phyloP scores from a whole-genome alignment of 2,888 invertebrate genomes.

The Zygogramma bicolorata region DNA sequence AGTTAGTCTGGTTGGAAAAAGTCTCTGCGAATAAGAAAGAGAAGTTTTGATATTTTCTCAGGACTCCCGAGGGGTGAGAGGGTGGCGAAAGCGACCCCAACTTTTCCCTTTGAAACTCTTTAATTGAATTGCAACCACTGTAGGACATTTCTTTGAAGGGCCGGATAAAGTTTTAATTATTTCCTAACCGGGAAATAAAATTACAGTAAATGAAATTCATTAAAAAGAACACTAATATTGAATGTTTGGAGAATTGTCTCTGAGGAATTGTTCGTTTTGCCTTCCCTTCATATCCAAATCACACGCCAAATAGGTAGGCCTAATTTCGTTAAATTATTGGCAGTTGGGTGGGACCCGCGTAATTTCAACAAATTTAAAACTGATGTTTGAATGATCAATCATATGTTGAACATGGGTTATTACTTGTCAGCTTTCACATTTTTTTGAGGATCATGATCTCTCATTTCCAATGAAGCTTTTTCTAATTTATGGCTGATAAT shows the following conservation, averaged over 20 bases:
- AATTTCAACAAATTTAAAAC: no score
- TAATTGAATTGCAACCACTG: slow-evolving; percentile 64
- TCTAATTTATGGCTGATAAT: no score
- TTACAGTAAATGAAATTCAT: slow-evolving; percentile 58
- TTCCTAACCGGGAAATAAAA: slow-evolving; percentile 56
- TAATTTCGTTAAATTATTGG: no score
- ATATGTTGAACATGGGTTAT: no score
- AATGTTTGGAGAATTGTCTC: slow-evolving; percentile 22
- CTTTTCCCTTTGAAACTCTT: slow-evolving; percentile 56
- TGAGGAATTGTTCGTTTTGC: not conserved
- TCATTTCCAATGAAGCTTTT: no score
- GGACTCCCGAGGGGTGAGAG: slow-evolving; percentile 23
- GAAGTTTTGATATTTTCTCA: slow-evolving; percentile 59
- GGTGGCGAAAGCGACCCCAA: slow-evolving; percentile 12
- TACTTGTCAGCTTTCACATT: no score
- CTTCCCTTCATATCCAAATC: not conserved
- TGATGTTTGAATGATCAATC: no score
- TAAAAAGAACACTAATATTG: slow-evolving; percentile 55
- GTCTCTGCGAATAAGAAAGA: slow-evolving; percentile 50
- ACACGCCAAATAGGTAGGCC: no score
- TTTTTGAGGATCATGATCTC: no score
- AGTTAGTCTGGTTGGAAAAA: slow-evolving; percentile 48
- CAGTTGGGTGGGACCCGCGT: no score
- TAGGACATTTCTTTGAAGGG: slow-evolving; percentile 60
- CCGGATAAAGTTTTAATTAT: slow-evolving; percentile 65